These are phyloP conservation scores for Pandion haliaetus DNA, from an alignment of 2,113 vertebrate species.

Conservation along the genomic window DNA sequence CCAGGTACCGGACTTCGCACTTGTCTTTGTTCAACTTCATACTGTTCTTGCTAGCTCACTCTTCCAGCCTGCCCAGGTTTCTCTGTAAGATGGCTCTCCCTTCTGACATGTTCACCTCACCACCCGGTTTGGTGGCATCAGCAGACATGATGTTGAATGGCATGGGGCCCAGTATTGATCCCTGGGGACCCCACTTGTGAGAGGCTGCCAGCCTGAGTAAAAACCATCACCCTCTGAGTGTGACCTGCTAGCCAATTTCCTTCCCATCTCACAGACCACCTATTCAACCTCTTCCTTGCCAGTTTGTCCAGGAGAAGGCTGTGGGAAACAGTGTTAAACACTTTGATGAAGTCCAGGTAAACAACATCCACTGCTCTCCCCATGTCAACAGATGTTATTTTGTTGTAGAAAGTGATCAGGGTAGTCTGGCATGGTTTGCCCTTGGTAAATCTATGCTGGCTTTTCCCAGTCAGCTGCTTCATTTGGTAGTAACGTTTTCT, in stretches of 20 bases:
- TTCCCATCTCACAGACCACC: background rate
- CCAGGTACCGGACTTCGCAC: background rate
- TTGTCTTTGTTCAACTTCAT: background rate
- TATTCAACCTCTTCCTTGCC: background rate
- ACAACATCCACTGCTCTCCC: background rate
- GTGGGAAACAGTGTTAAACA: background rate
- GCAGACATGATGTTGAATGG: background rate
- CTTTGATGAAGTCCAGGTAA: background rate
- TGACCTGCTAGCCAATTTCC: background rate
- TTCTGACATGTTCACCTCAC: background rate
- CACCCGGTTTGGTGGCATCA: background rate
- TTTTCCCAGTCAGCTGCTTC: background rate
- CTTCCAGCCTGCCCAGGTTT: background rate
- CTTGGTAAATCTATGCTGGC: too few species aligned
- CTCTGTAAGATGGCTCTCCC: too few species aligned
- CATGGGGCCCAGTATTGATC: background rate
- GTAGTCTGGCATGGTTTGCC: background rate
- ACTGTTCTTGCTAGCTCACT: too few species aligned
- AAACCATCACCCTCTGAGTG: background rate
- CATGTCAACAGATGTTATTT: background rate
- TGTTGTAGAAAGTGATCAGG: background rate
- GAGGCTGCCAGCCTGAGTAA: background rate
- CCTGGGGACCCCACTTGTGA: background rate
- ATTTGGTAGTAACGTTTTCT: background rate
- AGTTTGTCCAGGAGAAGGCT: background rate